These are phyloP conservation scores for Stomatorhinus ivindoensis DNA, from an alignment of 2,113 vertebrate species.

Conservation along the genomic window DNA sequence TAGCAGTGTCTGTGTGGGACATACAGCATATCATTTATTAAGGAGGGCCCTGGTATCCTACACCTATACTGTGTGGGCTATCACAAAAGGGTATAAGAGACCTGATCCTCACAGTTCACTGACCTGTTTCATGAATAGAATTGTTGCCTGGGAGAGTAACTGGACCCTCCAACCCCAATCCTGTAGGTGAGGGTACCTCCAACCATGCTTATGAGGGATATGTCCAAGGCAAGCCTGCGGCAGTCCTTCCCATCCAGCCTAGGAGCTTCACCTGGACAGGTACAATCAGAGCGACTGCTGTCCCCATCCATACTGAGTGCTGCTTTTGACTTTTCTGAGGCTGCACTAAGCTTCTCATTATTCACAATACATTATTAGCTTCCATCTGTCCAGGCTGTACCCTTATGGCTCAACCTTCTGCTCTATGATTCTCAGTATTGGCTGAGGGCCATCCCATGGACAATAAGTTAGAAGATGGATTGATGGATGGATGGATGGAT, in stretches of 20 bases:
- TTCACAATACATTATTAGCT: neutral
- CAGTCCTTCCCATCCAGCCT: neutral
- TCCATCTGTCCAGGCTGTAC: neutral
- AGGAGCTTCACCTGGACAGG: neutral
- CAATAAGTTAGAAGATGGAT: neutral
- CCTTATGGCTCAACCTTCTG: neutral
- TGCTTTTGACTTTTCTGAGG: neutral
- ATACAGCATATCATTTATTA: neutral
- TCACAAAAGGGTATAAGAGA: neutral
- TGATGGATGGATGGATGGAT: neutral
- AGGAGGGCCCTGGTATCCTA: neutral
- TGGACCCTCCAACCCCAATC: neutral
- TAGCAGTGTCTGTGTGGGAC: neutral
- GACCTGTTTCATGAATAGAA: neutral
- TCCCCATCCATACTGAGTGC: neutral
- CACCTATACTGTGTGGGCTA: neutral
- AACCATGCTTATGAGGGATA: neutral
- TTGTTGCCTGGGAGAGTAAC: neutral
- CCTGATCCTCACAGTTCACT: neutral
- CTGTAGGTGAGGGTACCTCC: neutral
- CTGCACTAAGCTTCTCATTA: neutral
- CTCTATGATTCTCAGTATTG: neutral
- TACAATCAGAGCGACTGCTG: neutral
- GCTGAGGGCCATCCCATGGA: neutral
- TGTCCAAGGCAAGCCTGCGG: neutral